Evolutionary conservation across 2,113 vertebrate genomes (phyloP).

Genomic region (Odocoileus hemionus): DNA sequence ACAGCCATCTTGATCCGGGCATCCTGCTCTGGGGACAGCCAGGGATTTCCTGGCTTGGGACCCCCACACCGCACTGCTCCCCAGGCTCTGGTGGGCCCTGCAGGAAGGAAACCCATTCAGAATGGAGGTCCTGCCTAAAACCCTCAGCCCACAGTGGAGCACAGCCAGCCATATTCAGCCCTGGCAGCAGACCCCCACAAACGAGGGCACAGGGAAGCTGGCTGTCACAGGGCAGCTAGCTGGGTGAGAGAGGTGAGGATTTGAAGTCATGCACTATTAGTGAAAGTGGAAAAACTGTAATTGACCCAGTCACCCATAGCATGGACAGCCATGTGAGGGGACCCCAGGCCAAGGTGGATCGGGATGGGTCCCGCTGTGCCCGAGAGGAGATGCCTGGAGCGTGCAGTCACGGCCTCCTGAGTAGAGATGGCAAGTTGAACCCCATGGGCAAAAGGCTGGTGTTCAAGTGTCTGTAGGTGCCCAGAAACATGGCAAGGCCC

Average conservation of each 20-base stretch:
- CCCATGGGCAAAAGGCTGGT: fast-evolving
- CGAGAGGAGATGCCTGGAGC: background rate
- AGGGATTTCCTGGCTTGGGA: background rate
- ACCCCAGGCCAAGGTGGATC: background rate
- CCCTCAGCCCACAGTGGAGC: background rate
- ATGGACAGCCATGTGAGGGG: background rate
- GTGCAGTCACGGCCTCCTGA: fast-evolving
- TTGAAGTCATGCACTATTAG: fast-evolving
- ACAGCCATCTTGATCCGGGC: fast-evolving
- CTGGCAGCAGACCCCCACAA: background rate
- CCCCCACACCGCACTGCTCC: no score
- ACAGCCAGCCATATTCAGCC: background rate
- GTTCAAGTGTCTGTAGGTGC: fast-evolving
- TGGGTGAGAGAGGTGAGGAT: fast-evolving
- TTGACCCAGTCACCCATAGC: background rate
- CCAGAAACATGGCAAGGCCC: background rate
- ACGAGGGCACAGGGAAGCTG: background rate
- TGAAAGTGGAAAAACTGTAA: background rate
- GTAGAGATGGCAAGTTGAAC: background rate
- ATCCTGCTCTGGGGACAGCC: background rate
- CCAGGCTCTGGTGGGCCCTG: background rate
- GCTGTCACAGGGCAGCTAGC: background rate
- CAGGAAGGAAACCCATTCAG: background rate
- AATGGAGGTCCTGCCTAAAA: background rate
- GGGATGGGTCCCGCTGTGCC: fast-evolving